Base-by-base conservation (phyloP, 1,140 invertebrate genomes). In the Nephila pilipes region DNA sequence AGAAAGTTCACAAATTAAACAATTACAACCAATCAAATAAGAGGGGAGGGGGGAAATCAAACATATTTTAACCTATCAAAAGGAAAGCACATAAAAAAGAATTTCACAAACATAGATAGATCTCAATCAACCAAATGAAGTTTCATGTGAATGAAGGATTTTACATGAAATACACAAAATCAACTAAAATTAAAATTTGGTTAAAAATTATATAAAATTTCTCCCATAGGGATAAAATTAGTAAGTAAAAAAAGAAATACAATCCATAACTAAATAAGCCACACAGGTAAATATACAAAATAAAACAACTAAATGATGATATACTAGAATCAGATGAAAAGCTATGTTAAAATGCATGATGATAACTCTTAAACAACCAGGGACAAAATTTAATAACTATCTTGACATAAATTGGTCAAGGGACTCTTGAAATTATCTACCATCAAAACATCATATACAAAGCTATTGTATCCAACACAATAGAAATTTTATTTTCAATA, bases 141-240 rank as follows among this genome's bases (percentile, higher is more conserved):
- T n/a, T n/a, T 46, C 63, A 65, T 12, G 25, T 29, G n/a, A 65
- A 65, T 65, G n/a, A 8, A 25, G 20, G 8, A n/a, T 12, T 29
- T 65, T 65, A 25, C 14, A 16, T 25, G 25, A 65, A 65, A 25
- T 60, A 60, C n/a, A 65, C 6, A 65, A 22, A 65, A 65, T 12
- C n/a, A 65, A 65, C 63, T 65, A 65, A n/a, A n/a, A 65, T 65
- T n/a, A 25, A 65, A 25, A 65, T 8, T 65, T 29, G 1, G 63
- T 65, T 65, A 65, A 65, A 65, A 65, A 22, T 63, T 65, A 29
- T 65, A 65, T 65, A 65, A 65, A 65, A 65, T 65, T 25, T 65
- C 14, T 25, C 25, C 63, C 63, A n/a, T 4, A 65, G 63, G 63
- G 63, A 65, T 29, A 65, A 65, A 65, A 46, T 65, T 65, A 65